Percentiles rank a stretch among this genome's conserved stretches.
Conservation (phyloP, 2,113 vertebrate species). For the Lutjanus erythropterus region DNA sequence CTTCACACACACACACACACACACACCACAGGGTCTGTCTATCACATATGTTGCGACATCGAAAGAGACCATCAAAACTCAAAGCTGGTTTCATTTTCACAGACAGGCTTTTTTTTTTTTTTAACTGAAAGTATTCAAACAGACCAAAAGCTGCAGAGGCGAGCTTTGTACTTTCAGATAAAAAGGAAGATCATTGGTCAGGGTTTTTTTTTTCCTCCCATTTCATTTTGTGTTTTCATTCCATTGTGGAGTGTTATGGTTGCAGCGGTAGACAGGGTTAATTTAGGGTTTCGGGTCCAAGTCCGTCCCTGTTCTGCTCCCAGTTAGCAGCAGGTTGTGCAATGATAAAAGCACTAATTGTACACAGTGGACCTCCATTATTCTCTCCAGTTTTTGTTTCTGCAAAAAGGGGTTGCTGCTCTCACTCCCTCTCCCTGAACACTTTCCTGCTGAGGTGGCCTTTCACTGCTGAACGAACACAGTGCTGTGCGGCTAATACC, state of each 20-base stretch:
- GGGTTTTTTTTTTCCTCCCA: background rate
- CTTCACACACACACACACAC: too few relatives aligned
- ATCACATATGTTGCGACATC: conserved; percentile 11
- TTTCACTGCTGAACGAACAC: conserved; percentile 54
- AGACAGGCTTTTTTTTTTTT: conserved; percentile 17
- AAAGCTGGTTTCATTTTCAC: conserved; percentile 28
- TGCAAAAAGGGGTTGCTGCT: conserved; percentile 11
- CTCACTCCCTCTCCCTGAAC: conserved; percentile 1
- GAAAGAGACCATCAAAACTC: conserved; percentile 25
- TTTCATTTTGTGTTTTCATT: background rate
- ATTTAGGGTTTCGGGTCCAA: background rate
- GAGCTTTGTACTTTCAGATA: background rate
- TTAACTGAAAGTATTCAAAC: conserved; percentile 18
- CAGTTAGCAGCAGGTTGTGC: conserved; percentile 40
- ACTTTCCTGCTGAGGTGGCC: conserved; percentile 61
- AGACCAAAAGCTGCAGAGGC: conserved; percentile 25
- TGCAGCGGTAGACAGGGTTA: background rate
- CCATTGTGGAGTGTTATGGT: background rate
- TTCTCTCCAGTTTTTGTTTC: conserved; percentile 34
- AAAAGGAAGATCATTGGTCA: background rate
- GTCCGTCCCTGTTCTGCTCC: conserved; percentile 19
- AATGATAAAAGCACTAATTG: conserved; percentile 61
- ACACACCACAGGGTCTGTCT: conserved; percentile 6
- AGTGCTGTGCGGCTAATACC: conserved; percentile 50
- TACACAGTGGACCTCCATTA: conserved; percentile 41